These are phyloP conservation scores for Pammene aurita DNA, from an alignment of 2,888 invertebrate genomes.

Conservation along the genomic window DNA sequence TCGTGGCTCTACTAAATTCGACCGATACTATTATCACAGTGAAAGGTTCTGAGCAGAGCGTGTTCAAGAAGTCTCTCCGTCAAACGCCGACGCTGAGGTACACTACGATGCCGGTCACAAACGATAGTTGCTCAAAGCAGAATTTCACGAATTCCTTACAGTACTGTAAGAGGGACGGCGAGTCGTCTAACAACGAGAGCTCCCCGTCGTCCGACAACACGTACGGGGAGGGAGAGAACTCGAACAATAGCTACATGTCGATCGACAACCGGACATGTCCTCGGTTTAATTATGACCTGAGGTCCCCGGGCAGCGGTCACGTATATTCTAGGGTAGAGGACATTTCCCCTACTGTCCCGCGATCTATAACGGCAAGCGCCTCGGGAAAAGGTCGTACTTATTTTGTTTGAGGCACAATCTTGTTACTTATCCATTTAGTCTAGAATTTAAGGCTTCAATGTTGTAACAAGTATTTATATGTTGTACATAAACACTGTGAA, in stretches of 20 bases:
- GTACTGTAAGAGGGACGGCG: conserved; percentile 75
- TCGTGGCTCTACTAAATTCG: conserved; percentile 90
- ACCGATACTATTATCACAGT: conserved; percentile 81
- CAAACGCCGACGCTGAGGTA: conserved; percentile 79
- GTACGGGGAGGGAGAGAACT: conserved; percentile 85
- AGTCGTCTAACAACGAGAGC: conserved; percentile 83
- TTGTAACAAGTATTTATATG: conserved; percentile 45
- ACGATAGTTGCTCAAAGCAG: conserved; percentile 81
- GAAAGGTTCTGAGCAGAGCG: conserved; percentile 73
- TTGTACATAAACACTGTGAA: conserved; percentile 58
- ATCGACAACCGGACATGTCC: conserved; percentile 83
- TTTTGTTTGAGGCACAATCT: conserved; percentile 66
- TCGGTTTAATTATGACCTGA: conserved; percentile 82
- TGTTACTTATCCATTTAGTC: conserved; percentile 34
- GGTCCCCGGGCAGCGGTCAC: conserved; percentile 81
- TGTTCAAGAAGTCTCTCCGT: conserved; percentile 80
- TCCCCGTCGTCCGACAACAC: conserved; percentile 83
- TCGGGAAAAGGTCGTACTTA: conserved; percentile 77
- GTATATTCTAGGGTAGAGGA: conserved; percentile 81
- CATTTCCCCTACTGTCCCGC: conserved; percentile 74
- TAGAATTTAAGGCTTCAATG: conserved; percentile 34
- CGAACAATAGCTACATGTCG: conserved; percentile 87
- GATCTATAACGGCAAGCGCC: conserved; percentile 65
- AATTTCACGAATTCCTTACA: conserved; percentile 80
- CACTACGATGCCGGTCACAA: conserved; percentile 83